Percentiles rank a stretch among this genome's conserved stretches.
These are phyloP conservation scores for Halocynthia roretzi DNA, from an alignment of 23 tunicate genomes.

Conservation along the genomic window DNA sequence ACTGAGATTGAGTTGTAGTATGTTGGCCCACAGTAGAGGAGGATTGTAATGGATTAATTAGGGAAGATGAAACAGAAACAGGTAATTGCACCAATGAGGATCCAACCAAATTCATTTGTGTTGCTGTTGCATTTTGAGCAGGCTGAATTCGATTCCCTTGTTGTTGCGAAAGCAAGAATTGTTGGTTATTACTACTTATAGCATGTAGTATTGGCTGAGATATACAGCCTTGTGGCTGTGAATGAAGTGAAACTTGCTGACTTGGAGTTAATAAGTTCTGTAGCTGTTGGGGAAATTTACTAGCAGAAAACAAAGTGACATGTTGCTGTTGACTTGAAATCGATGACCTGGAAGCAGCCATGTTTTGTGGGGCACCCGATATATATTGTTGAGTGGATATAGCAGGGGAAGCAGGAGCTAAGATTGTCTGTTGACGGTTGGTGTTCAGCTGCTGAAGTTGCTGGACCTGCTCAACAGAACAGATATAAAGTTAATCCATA, in stretches of 20 bases:
- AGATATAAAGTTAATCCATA: too few species aligned
- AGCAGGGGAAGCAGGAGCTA: slow-evolving; percentile 5
- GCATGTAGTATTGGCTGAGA: too few species aligned
- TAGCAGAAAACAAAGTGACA: slow-evolving; percentile 7
- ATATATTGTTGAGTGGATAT: slow-evolving; percentile 8
- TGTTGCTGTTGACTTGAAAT: neutral
- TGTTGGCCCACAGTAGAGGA: too few species aligned
- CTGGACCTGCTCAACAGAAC: neutral
- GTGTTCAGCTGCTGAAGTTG: slow-evolving; percentile 11
- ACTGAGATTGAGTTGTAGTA: too few species aligned
- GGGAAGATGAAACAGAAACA: neutral
- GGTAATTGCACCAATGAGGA: neutral
- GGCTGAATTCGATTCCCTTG: slow-evolving; percentile 3
- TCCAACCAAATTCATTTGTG: slow-evolving; percentile 2
- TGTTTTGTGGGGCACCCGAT: neutral
- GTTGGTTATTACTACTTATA: too few species aligned
- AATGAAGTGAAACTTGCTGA: too few species aligned
- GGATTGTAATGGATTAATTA: too few species aligned
- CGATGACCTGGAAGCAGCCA: slow-evolving; percentile 3
- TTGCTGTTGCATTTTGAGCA: neutral
- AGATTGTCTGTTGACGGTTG: slow-evolving; percentile 20
- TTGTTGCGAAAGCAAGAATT: too few species aligned
- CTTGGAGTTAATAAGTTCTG: slow-evolving; percentile 4
- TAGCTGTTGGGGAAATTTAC: slow-evolving; percentile 8
- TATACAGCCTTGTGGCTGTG: too few species aligned